Evolutionary conservation across 2,888 invertebrate species (phyloP).

Genomic region (Aphidius colemani): DNA sequence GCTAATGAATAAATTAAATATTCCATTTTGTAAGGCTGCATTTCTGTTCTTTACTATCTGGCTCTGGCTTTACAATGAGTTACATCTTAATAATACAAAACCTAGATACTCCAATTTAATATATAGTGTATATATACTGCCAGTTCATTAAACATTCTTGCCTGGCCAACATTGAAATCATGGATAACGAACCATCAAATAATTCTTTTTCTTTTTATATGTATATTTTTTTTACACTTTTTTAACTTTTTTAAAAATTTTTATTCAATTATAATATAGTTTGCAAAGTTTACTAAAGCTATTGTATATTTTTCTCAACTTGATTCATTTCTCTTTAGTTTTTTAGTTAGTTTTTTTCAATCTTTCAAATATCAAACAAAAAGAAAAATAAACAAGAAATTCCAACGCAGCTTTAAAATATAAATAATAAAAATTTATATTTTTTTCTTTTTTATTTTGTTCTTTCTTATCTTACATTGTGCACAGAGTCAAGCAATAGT

Average conservation of each 20-base stretch:
- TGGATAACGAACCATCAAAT: constrained; percentile 51
- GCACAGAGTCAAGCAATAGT: no score
- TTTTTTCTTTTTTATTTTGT: no score
- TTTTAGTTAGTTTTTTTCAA: no score
- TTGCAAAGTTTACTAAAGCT: background rate
- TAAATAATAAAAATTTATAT: no score
- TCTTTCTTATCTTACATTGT: no score
- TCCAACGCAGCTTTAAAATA: no score
- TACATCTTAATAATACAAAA: constrained; percentile 52
- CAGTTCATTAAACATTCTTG: constrained; percentile 56
- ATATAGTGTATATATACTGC: constrained; percentile 40
- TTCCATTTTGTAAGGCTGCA: constrained; percentile 33
- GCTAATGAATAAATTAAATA: constrained; percentile 16
- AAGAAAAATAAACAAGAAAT: no score
- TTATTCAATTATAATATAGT: background rate
- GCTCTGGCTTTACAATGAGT: constrained; percentile 31
- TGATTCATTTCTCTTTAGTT: no score
- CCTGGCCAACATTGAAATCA: constrained; percentile 45
- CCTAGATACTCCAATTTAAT: constrained; percentile 38
- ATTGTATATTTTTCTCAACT: no score
- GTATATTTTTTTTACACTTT: background rate
- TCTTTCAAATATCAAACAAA: no score
- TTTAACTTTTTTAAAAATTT: background rate
- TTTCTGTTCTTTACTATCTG: constrained; percentile 28
- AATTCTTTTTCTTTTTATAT: no score